Conservation (phyloP, 2,888 invertebrate genomes). For the Drosophila pseudotalamancana region DNA sequence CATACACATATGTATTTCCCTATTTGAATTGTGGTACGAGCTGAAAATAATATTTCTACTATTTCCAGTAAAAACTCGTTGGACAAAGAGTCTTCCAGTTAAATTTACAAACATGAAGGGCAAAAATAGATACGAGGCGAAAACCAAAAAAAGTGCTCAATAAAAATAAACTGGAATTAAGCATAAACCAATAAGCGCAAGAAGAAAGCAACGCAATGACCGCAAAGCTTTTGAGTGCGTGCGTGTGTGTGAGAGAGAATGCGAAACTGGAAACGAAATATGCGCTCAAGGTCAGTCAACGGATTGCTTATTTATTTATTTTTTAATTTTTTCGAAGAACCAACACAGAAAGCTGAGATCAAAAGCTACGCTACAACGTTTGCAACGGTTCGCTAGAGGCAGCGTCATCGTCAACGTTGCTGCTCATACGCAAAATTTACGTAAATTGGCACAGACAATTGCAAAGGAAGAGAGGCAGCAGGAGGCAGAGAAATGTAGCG, state of each 20-base stretch:
- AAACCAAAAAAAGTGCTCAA: constrained; percentile 36
- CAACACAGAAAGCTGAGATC: constrained; percentile 46
- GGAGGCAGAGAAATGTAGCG: constrained; percentile 44
- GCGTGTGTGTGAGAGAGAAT: constrained; percentile 30
- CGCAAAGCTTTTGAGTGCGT: constrained; percentile 24
- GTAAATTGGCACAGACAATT: constrained; percentile 51
- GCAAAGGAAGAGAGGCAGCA: constrained; percentile 12
- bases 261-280: constrained; percentile 71
- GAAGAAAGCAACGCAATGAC: constrained; percentile 52
- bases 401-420: constrained; percentile 6
- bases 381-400: constrained; percentile 31
- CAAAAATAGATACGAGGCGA: constrained; percentile 23
- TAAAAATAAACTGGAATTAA: constrained; percentile 78
- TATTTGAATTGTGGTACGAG: background rate
- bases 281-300: constrained; percentile 81
- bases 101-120: constrained; percentile 21
- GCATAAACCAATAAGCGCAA: constrained; percentile 72
- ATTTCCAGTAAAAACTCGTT: constrained; percentile 4
- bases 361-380: constrained; percentile 56
- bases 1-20: constrained; percentile 16
- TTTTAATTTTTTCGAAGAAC: constrained; percentile 43
- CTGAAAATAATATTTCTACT: background rate
- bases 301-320: constrained; percentile 55
- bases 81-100: background rate
- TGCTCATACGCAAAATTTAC: constrained; percentile 51